Evolutionary conservation across 2,113 vertebrate species (phyloP).

Genomic region (Microtus richardsoni): DNA sequence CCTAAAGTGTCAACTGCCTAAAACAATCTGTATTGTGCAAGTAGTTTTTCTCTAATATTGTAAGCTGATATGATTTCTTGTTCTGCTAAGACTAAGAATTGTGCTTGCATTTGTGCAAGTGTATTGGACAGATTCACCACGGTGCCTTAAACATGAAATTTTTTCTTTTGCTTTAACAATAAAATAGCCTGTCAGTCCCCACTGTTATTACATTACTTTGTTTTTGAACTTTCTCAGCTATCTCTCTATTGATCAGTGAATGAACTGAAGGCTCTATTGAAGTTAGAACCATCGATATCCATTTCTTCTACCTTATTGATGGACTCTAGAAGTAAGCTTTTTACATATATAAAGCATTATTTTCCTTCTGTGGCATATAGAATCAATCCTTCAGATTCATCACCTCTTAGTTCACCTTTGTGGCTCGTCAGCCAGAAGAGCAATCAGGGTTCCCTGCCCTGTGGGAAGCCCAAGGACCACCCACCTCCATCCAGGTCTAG

Average conservation of each 20-base stretch:
- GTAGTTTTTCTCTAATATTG: background rate
- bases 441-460: too few relatives aligned
- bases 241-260: background rate
- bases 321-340: rapidly evolving
- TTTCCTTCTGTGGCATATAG: background rate
- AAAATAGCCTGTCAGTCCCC: background rate
- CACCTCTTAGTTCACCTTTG: background rate
- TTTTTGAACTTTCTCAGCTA: background rate
- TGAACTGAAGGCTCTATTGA: background rate
- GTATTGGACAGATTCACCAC: too few relatives aligned
- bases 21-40: background rate
- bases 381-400: background rate
- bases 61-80: background rate
- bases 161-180: background rate
- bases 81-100: background rate
- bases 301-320: background rate
- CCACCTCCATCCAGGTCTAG: too few relatives aligned
- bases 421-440: too few relatives aligned
- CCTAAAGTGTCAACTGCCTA: background rate
- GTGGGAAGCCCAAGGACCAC: too few relatives aligned
- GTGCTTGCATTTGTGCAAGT: background rate
- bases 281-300: background rate
- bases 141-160: background rate
- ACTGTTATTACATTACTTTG: background rate
- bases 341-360: background rate